phyloP scores from a whole-genome alignment of 1,140 invertebrate species.

The Zaprionus inermis region DNA sequence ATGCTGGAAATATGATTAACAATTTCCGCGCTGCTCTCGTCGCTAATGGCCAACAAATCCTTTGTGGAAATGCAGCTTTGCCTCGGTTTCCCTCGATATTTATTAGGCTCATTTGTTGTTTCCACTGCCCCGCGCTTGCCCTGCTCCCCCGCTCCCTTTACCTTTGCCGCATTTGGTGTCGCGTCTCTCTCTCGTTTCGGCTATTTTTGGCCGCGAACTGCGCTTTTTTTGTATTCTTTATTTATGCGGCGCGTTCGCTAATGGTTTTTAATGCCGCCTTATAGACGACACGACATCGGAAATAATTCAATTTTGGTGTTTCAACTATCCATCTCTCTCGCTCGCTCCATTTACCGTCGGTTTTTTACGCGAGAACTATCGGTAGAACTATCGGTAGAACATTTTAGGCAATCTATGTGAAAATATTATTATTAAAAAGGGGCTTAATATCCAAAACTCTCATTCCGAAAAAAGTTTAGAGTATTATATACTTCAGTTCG shows the following conservation, averaged over 20 bases:
- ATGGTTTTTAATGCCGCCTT: constrained; percentile 77
- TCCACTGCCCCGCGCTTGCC: no score
- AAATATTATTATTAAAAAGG: no score
- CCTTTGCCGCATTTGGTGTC: constrained; percentile 47
- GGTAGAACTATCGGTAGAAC: neutral
- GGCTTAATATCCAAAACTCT: no score
- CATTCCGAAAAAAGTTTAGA: no score
- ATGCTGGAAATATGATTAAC: constrained; percentile 53
- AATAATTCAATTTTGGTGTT: constrained; percentile 60
- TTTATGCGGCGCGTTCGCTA: constrained; percentile 62
- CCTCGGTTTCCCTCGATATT: constrained; percentile 46
- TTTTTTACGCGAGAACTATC: neutral
- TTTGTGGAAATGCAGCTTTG: constrained; percentile 58
- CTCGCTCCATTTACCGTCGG: constrained; percentile 7
- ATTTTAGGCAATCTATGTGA: no score
- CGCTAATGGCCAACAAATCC: constrained; percentile 59
- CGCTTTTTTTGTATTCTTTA: constrained; percentile 26
- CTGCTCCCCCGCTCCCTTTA: constrained; percentile 45
- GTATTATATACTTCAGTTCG: no score
- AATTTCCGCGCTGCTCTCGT: constrained; percentile 47
- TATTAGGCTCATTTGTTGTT: constrained; percentile 75
- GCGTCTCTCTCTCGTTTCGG: constrained; percentile 33
- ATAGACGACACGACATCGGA: constrained; percentile 68
- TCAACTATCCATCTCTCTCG: neutral
- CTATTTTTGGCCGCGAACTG: constrained; percentile 68